Percentiles rank a stretch among this genome's conserved stretches.
phyloP scores from a whole-genome alignment of 2,797 vertebrate genomes.

The Bryconaethiops microstoma region DNA sequence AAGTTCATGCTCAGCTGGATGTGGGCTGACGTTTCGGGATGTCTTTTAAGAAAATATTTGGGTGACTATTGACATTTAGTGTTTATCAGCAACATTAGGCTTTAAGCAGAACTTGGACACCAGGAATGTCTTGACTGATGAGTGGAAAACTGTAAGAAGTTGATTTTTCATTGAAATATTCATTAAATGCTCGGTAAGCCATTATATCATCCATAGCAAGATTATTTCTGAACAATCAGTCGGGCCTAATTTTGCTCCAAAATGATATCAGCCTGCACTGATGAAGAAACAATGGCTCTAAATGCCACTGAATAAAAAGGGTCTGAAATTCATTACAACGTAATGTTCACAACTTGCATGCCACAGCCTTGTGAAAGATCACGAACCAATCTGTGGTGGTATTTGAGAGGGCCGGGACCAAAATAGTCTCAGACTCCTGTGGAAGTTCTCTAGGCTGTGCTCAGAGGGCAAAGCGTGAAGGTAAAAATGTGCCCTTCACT shows the following conservation, averaged over 20 bases:
- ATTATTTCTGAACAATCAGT: background rate
- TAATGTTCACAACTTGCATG: background rate
- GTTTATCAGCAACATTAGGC: no score
- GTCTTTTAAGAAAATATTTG: no score
- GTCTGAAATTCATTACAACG: background rate
- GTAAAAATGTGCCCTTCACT: constrained; percentile 11
- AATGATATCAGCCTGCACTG: background rate
- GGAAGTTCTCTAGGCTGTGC: constrained; percentile 22
- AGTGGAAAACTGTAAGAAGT: no score
- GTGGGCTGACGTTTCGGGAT: no score
- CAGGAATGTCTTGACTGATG: no score
- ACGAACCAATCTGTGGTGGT: constrained; percentile 56
- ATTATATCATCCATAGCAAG: background rate
- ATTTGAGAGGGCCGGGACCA: constrained; percentile 59
- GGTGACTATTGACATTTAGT: no score
- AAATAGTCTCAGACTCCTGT: constrained; percentile 56
- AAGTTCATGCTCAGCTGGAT: no score
- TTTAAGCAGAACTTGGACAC: no score
- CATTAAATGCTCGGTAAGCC: background rate
- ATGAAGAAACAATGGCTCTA: background rate
- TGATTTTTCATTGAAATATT: no score
- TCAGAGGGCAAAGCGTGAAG: constrained; percentile 34
- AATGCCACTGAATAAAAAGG: background rate
- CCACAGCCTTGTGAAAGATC: constrained; percentile 43
- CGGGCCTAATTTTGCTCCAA: background rate